Conservation (phyloP, 2,888 invertebrate species). For the Cosmia trapezina region DNA sequence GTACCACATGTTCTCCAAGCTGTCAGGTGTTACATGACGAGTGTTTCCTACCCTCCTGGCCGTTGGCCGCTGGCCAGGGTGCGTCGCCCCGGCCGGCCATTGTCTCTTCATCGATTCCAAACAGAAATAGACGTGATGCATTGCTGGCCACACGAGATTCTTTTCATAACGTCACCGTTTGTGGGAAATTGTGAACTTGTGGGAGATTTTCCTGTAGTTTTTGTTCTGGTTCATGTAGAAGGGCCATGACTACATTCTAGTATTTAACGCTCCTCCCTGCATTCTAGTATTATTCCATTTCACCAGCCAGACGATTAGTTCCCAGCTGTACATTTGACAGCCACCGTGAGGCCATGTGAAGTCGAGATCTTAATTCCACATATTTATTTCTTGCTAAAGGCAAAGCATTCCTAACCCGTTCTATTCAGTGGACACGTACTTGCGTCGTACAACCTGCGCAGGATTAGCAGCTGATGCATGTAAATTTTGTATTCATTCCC, state of each 20-base stretch:
- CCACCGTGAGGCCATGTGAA: conserved; percentile 5
- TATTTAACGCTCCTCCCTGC: too few species aligned
- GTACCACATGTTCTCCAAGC: conserved; percentile 30
- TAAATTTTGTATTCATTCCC: conserved; percentile 32
- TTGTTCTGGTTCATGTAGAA: not conserved
- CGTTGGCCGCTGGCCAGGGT: conserved; percentile 71
- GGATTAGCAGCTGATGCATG: conserved; percentile 43
- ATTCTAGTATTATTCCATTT: too few species aligned
- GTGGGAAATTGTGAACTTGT: conserved; percentile 16
- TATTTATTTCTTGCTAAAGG: conserved; percentile 20
- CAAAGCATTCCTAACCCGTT: conserved; percentile 3
- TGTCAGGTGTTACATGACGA: conserved; percentile 35
- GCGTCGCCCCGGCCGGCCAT: conserved; percentile 72
- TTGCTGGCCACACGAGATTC: conserved; percentile 42
- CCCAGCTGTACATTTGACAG: conserved; percentile 7
- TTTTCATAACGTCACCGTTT: conserved; percentile 37
- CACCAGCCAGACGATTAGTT: not conserved
- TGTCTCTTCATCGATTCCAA: conserved; percentile 70
- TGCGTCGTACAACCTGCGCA: conserved; percentile 32
- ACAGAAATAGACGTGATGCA: conserved; percentile 67
- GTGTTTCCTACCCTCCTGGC: conserved; percentile 69
- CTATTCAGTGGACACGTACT: conserved; percentile 14
- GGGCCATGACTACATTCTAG: not conserved
- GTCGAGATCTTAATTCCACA: conserved; percentile 9
- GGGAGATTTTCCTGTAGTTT: not conserved